phyloP scores from a whole-genome alignment of 30 jellyfish, hydroid and myxozoan genomes.

The Aurelia sp. region DNA sequence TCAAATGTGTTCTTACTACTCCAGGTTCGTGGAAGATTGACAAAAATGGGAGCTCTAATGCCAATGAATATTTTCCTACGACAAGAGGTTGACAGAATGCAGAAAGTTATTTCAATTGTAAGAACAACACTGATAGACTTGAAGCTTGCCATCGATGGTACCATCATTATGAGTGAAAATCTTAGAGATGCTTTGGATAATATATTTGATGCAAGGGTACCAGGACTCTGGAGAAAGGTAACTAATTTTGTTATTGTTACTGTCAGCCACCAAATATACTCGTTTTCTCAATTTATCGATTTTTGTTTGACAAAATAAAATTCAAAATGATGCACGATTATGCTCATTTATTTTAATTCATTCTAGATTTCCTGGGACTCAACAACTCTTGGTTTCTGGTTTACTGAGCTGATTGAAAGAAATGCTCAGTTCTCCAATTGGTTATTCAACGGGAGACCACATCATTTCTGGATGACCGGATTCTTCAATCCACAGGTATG shows the following conservation, averaged over 20 bases:
- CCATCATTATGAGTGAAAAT: constrained; percentile 82
- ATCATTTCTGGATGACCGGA: constrained; percentile 92
- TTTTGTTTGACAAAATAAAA: too few relatives aligned
- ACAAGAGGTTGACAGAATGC: constrained; percentile 94
- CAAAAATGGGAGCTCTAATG: constrained; percentile 83
- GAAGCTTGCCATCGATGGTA: constrained; percentile 85
- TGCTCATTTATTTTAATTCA: neutral
- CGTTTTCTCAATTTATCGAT: too few relatives aligned
- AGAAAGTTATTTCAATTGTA: constrained; percentile 73
- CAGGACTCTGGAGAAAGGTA: constrained; percentile 87
- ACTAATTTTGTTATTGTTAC: too few relatives aligned
- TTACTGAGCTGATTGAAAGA: constrained; percentile 89
- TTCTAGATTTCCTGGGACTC: constrained; percentile 90
- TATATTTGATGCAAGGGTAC: constrained; percentile 85
- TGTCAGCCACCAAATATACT: too few relatives aligned
- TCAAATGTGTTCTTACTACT: neutral
- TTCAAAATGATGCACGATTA: too few relatives aligned
- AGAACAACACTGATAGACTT: constrained; percentile 79
- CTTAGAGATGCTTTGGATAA: constrained; percentile 92
- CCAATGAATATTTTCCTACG: constrained; percentile 85
- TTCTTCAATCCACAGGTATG: constrained; percentile 88
- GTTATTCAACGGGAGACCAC: constrained; percentile 86
- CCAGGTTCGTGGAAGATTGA: constrained; percentile 74
- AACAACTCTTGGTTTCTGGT: constrained; percentile 90
- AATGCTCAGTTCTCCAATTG: constrained; percentile 75